Evolutionary conservation across 2,888 invertebrate species (phyloP).

Genomic region (Venustoraphidia nigricollis): DNA sequence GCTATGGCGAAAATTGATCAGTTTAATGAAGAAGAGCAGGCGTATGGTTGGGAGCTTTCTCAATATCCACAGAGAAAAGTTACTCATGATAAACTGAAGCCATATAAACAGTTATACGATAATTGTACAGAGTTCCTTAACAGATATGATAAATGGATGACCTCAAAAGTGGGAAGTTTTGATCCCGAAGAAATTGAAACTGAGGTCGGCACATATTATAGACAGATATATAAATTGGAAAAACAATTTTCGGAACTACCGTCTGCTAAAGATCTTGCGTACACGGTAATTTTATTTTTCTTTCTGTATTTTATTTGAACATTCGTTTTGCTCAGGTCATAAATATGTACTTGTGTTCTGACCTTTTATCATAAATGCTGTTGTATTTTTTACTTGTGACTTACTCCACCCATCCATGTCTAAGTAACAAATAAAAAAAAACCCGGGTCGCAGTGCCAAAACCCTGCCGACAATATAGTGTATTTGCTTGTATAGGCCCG

Average conservation of each 20-base stretch:
- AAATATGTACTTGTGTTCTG: too few relatives aligned
- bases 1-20: slow-evolving; percentile 71
- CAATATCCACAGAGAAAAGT: slow-evolving; percentile 75
- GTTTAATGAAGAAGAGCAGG: slow-evolving; percentile 81
- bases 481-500: too few relatives aligned
- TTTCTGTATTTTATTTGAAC: too few relatives aligned
- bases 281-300: slow-evolving; percentile 27
- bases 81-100: slow-evolving; percentile 62
- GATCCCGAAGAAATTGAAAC: slow-evolving; percentile 82
- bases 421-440: too few relatives aligned
- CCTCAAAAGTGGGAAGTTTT: slow-evolving; percentile 60
- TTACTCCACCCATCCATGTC: too few relatives aligned
- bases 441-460: too few relatives aligned
- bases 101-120: slow-evolving; percentile 79
- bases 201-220: slow-evolving; percentile 51
- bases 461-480: too few relatives aligned
- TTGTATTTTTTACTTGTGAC: too few relatives aligned
- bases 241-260: slow-evolving; percentile 69
- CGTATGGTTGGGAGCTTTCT: slow-evolving; percentile 77
- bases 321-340: too few relatives aligned
- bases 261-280: slow-evolving; percentile 55
- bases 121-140: slow-evolving; percentile 73
- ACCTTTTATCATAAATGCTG: too few relatives aligned
- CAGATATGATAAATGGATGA: slow-evolving; percentile 77
- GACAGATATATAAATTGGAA: slow-evolving; percentile 75